Conservation (phyloP, 53 echinoderm and acorn worm genomes). For the Apostichopus leukothele region DNA sequence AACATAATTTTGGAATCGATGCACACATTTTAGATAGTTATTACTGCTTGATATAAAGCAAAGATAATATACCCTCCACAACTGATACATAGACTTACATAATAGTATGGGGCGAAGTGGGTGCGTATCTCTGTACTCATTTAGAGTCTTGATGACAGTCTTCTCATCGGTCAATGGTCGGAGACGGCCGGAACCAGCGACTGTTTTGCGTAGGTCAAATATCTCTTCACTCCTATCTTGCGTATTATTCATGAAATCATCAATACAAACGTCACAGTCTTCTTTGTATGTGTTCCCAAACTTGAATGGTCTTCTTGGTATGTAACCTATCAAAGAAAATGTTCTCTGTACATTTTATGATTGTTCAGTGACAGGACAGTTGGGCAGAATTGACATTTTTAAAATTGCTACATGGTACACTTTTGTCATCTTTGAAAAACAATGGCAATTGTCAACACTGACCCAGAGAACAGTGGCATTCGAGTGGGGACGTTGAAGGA, state of each 20-base stretch:
- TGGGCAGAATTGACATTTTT: not conserved
- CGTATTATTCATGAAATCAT: slow-evolving; percentile 88
- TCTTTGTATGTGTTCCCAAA: slow-evolving; percentile 99
- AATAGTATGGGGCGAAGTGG: slow-evolving; percentile 80
- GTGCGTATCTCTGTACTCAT: slow-evolving; percentile 89
- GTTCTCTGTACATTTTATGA: not conserved
- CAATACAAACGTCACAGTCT: slow-evolving; percentile 97
- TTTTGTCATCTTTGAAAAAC: too few relatives aligned
- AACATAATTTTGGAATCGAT: too few relatives aligned
- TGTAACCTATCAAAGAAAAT: slow-evolving; percentile 67
- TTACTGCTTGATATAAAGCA: not conserved
- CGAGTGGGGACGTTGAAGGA: too few relatives aligned
- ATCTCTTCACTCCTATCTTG: slow-evolving; percentile 73
- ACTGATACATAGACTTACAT: slow-evolving; percentile 55
- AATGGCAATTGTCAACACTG: too few relatives aligned
- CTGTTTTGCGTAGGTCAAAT: slow-evolving; percentile 64
- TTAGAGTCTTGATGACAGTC: slow-evolving; percentile 64
- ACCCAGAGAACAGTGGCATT: too few relatives aligned
- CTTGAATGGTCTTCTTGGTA: slow-evolving; percentile 98
- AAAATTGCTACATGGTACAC: too few relatives aligned
- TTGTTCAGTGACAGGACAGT: not conserved
- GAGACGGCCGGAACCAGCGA: slow-evolving; percentile 50
- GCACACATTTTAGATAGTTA: not conserved
- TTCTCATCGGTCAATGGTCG: slow-evolving; percentile 52
- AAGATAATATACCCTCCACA: too few relatives aligned